A percentile compares a stretch with the other conserved stretches of the same genome.
phyloP scores from a whole-genome alignment of 1,140 invertebrate genomes.

The Drosophila albomicans region DNA sequence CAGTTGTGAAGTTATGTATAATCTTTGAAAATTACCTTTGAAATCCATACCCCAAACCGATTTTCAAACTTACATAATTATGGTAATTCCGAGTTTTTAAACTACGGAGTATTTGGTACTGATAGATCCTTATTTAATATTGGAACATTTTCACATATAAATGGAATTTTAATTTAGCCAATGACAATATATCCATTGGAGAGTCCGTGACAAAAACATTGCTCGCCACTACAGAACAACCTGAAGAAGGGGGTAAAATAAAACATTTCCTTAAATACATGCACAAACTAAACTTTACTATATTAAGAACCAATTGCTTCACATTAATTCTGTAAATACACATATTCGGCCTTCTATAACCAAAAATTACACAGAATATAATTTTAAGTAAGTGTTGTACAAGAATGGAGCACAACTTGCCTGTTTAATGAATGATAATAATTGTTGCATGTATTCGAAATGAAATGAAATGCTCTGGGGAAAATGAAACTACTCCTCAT shows the following conservation, averaged over 20 bases:
- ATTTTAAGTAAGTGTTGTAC: background rate
- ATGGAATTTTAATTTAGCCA: conserved; percentile 61
- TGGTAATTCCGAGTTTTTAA: too few relatives aligned
- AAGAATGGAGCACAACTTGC: background rate
- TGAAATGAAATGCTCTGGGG: background rate
- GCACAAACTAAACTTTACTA: conserved; percentile 3
- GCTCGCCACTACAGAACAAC: conserved; percentile 70
- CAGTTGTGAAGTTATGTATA: background rate
- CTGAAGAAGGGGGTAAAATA: conserved; percentile 76
- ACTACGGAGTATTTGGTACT: too few relatives aligned
- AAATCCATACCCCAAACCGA: background rate
- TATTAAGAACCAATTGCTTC: background rate
- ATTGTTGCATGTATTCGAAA: background rate
- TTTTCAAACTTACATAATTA: background rate
- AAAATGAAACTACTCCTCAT: too few relatives aligned
- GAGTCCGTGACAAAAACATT: conserved; percentile 73
- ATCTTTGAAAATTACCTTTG: background rate
- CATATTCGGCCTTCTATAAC: conserved; percentile 1
- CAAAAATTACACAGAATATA: conserved; percentile 2
- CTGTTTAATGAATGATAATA: background rate
- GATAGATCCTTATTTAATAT: conserved; percentile 5
- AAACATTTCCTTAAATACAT: conserved; percentile 26
- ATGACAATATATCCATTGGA: conserved; percentile 63
- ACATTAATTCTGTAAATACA: conserved; percentile 26
- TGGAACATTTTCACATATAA: conserved; percentile 43